phyloP scores from a whole-genome alignment of 2,888 invertebrate genomes.

The Macaria liturata region DNA sequence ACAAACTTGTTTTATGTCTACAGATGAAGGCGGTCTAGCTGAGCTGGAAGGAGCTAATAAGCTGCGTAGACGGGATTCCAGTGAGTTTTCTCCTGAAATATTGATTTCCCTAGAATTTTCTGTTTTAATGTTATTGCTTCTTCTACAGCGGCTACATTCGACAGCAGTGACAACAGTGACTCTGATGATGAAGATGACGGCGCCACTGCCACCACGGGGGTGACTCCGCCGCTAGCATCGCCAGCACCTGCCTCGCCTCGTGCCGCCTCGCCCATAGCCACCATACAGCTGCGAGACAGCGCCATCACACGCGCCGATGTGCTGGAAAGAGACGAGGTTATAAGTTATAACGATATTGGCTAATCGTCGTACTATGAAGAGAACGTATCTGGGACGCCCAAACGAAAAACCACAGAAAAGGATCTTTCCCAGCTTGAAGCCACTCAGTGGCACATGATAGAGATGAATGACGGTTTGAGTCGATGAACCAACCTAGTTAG shows the following conservation, averaged over 20 bases:
- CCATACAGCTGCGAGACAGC: background rate
- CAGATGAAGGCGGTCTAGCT: slow-evolving; percentile 17
- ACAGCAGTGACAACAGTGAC: slow-evolving; percentile 71
- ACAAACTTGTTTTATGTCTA: no score
- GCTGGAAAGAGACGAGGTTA: background rate
- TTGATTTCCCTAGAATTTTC: no score
- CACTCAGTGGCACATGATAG: no score
- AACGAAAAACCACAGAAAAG: no score
- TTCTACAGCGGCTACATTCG: slow-evolving; percentile 62
- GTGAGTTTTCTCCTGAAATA: slow-evolving; percentile 34
- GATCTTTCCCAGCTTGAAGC: no score
- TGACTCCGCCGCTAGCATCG: slow-evolving; percentile 8
- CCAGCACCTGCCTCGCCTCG: slow-evolving; percentile 3
- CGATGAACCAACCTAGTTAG: no score
- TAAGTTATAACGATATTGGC: no score
- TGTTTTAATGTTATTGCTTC: no score
- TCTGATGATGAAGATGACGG: slow-evolving; percentile 49
- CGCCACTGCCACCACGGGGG: slow-evolving; percentile 21
- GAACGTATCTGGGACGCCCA: no score
- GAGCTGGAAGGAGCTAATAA: slow-evolving; percentile 36
- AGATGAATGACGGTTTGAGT: no score
- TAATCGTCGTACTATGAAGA: no score
- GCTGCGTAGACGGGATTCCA: slow-evolving; percentile 49
- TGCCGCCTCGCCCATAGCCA: slow-evolving; percentile 34
- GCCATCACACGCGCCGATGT: background rate